These are phyloP conservation scores for Acanthis flammea DNA, from an alignment of 2,797 vertebrate species.

Conservation along the genomic window DNA sequence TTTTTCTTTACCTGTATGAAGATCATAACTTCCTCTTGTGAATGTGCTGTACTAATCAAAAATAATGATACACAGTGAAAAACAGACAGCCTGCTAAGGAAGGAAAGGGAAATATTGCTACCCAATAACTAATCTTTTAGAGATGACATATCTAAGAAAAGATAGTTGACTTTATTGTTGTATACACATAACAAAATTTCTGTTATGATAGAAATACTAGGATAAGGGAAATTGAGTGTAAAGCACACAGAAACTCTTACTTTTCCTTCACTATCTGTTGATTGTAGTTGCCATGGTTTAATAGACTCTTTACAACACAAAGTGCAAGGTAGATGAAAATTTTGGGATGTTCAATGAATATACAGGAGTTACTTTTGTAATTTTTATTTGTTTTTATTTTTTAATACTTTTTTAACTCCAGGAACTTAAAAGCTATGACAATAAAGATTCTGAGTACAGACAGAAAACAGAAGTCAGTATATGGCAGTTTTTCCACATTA, in stretches of 20 bases:
- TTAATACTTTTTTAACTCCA: background rate
- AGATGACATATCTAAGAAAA: background rate
- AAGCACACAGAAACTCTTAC: background rate
- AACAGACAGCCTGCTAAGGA: background rate
- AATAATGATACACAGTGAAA: background rate
- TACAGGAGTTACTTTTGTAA: background rate
- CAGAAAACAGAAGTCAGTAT: background rate
- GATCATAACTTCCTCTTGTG: background rate
- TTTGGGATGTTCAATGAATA: background rate
- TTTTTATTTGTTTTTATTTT: background rate
- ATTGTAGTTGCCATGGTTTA: background rate
- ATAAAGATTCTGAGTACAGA: background rate
- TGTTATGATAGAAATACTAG: background rate
- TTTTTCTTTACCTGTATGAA: background rate
- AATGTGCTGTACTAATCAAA: background rate
- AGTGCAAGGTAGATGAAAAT: background rate
- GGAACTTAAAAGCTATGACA: background rate
- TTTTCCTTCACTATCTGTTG: background rate
- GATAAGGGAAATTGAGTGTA: background rate
- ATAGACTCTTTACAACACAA: background rate
- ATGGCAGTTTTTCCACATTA: background rate
- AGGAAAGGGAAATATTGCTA: background rate
- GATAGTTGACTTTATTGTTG: background rate
- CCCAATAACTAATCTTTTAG: background rate
- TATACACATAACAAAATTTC: background rate